phyloP scores from a whole-genome alignment of 2,888 invertebrate species.

The Stenurella melanura region DNA sequence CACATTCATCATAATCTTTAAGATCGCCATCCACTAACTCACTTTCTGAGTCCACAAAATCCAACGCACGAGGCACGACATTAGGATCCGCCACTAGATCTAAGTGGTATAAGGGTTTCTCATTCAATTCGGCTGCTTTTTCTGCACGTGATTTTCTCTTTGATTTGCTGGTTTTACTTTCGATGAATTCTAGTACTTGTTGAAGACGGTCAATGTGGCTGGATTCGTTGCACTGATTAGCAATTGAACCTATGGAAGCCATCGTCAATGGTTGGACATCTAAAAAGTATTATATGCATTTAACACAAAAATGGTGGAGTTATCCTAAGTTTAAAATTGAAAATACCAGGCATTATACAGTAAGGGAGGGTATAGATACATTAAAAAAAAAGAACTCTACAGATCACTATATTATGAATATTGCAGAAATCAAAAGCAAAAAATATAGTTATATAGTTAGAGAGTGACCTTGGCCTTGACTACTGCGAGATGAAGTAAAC shows the following conservation, averaged over 20 bases:
- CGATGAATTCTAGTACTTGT: constrained; percentile 25
- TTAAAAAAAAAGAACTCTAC: too few species aligned
- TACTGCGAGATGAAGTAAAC: too few species aligned
- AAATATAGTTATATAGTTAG: too few species aligned
- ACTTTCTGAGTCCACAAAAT: background rate
- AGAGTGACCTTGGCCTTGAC: too few species aligned
- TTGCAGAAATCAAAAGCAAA: too few species aligned
- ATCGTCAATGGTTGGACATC: constrained; percentile 19
- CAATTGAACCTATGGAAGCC: constrained; percentile 16
- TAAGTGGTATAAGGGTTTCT: background rate
- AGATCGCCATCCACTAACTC: background rate
- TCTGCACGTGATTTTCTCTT: background rate
- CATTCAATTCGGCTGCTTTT: background rate
- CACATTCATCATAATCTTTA: background rate
- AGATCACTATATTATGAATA: too few species aligned
- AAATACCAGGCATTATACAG: too few species aligned
- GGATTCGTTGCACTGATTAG: constrained; percentile 22
- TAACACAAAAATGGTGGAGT: too few species aligned
- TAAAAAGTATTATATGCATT: background rate
- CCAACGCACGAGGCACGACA: background rate
- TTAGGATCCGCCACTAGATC: background rate
- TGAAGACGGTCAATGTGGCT: constrained; percentile 27
- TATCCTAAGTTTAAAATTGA: too few species aligned
- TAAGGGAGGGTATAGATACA: too few species aligned
- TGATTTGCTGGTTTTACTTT: constrained; percentile 12